Percentiles rank a stretch among this genome's conserved stretches.
phyloP scores from a whole-genome alignment of 2,797 vertebrate species.

The Myotis findleyi region DNA sequence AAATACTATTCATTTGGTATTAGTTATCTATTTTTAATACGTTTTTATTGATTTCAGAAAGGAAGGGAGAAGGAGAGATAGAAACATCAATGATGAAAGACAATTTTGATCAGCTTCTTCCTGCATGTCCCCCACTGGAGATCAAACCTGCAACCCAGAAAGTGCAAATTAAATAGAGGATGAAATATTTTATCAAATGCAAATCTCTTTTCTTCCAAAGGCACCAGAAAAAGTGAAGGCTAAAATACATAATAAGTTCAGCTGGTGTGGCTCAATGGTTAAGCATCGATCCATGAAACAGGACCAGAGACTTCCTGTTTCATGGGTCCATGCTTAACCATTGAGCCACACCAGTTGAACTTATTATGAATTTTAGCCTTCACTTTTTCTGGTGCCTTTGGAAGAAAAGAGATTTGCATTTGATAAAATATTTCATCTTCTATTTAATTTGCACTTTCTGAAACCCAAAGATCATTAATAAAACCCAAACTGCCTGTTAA shows the following conservation, averaged over 20 bases:
- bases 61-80: too few species aligned
- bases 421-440: conserved; percentile 45
- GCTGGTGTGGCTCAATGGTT: too few species aligned
- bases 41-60: too few species aligned
- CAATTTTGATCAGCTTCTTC: too few species aligned
- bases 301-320: too few species aligned
- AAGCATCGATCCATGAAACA: too few species aligned
- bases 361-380: neutral
- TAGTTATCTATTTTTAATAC: neutral
- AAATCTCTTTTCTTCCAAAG: conserved; percentile 51
- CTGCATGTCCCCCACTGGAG: too few species aligned
- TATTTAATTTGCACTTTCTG: conserved; percentile 48
- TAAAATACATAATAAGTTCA: neutral
- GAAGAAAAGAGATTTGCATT: conserved; percentile 49
- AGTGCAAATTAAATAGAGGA: conserved; percentile 45
- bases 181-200: conserved; percentile 50
- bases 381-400: conserved; percentile 16
- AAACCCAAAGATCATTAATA: conserved; percentile 44
- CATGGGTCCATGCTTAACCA: too few species aligned
- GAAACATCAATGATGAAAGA: too few species aligned
- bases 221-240: neutral
- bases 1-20: conserved; percentile 6
- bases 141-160: neutral
- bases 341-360: too few species aligned
- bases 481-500: conserved; percentile 41